Evolutionary conservation across 2,888 invertebrate species (phyloP).

Genomic region (Acanthosepion lycidas): DNA sequence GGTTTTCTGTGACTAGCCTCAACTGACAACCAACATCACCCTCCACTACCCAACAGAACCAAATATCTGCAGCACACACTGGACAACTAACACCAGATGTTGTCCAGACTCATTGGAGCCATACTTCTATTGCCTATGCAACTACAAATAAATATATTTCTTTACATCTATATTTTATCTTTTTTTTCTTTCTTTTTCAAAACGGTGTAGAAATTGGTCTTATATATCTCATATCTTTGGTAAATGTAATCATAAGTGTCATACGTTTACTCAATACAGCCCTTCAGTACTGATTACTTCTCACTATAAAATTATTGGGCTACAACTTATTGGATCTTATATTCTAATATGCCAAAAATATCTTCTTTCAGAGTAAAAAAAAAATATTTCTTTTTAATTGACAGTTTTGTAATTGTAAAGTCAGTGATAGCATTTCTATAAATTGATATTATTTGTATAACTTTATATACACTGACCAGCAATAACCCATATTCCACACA

Average conservation of each 20-base stretch:
- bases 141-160: not conserved
- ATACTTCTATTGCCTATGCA: not conserved
- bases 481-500: too few relatives aligned
- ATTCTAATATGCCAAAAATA: too few relatives aligned
- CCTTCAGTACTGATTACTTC: too few relatives aligned
- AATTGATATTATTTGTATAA: too few relatives aligned
- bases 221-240: not conserved
- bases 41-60: not conserved
- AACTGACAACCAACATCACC: not conserved
- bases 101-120: not conserved
- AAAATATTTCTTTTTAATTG: too few relatives aligned
- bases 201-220: not conserved
- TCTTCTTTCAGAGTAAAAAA: too few relatives aligned
- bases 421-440: too few relatives aligned
- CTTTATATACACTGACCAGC: too few relatives aligned
- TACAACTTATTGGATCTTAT: too few relatives aligned
- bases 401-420: too few relatives aligned
- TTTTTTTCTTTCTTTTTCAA: not conserved
- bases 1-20: conserved; percentile 33
- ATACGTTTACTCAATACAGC: too few relatives aligned
- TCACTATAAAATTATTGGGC: too few relatives aligned
- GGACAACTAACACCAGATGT: not conserved
- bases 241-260: not conserved
- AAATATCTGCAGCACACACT: not conserved
- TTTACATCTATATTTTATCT: not conserved